Conservation (phyloP, 2,113 vertebrate species). For the Piprites chloris region DNA sequence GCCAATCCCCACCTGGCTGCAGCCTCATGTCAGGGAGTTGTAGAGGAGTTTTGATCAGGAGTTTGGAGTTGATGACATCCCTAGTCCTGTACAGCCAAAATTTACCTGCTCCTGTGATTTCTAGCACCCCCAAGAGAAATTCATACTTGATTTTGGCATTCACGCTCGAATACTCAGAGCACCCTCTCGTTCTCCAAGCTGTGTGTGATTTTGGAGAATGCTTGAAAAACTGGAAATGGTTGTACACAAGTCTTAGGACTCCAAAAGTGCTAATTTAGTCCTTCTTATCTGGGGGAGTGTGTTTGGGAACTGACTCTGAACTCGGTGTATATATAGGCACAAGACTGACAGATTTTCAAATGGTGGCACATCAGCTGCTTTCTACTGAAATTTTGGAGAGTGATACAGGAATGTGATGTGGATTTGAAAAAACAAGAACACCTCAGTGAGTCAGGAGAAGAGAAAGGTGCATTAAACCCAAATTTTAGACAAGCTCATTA, state of each 20-base stretch:
- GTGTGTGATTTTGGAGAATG: neutral
- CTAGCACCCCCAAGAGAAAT: neutral
- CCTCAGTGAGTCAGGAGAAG: neutral
- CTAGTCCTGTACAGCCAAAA: neutral
- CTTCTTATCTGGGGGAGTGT: neutral
- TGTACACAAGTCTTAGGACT: neutral
- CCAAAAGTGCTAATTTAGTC: neutral
- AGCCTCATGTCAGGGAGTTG: fast-evolving
- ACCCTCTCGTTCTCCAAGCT: neutral
- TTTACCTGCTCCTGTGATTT: neutral
- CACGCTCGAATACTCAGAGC: neutral
- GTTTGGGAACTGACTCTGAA: neutral
- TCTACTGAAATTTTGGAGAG: neutral
- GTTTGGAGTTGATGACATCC: neutral
- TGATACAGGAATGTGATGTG: neutral
- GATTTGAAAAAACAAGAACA: neutral
- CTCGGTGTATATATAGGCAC: neutral
- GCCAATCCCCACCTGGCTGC: neutral
- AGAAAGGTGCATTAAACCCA: neutral
- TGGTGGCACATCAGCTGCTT: neutral
- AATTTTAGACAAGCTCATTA: conserved; percentile 22
- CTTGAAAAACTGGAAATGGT: neutral
- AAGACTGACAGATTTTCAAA: neutral
- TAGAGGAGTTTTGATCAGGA: neutral
- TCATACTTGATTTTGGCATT: neutral